Evolutionary conservation across 2,113 vertebrate genomes (phyloP).

Genomic region (Gnathonemus longibarbis): DNA sequence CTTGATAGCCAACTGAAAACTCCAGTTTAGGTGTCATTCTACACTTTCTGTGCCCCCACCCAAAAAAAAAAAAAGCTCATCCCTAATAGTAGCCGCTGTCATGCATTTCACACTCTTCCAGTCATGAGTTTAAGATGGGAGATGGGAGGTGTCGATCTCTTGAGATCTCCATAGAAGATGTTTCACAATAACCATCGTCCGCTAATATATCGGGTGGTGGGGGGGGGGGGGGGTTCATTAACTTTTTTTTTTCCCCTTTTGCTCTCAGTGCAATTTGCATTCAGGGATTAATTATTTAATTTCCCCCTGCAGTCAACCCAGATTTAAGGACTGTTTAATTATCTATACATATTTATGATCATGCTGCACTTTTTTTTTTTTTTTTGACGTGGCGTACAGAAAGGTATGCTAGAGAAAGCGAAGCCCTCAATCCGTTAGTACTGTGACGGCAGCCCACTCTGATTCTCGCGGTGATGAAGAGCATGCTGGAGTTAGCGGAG

Average conservation of each 20-base stretch:
- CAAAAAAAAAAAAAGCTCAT: background rate
- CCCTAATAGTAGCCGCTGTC: background rate
- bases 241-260: background rate
- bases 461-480: background rate
- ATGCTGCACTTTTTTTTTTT: background rate
- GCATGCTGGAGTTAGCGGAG: background rate
- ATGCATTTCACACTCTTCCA: background rate
- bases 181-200: background rate
- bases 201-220: background rate
- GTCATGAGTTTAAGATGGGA: background rate
- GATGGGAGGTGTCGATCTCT: background rate
- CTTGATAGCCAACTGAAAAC: background rate
- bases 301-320: background rate
- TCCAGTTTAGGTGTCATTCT: background rate
- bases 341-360: slow-evolving; percentile 5
- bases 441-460: background rate
- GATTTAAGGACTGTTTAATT: background rate
- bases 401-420: background rate
- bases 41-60: background rate
- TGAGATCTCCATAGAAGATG: background rate
- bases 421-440: background rate
- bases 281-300: slow-evolving; percentile 2
- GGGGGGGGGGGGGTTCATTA: background rate
- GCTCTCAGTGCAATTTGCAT: background rate
- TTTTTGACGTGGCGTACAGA: background rate